Percentiles rank a stretch among this genome's conserved stretches.
phyloP scores from a whole-genome alignment of 2,113 vertebrate genomes.

The Callocephalon fimbriatum region DNA sequence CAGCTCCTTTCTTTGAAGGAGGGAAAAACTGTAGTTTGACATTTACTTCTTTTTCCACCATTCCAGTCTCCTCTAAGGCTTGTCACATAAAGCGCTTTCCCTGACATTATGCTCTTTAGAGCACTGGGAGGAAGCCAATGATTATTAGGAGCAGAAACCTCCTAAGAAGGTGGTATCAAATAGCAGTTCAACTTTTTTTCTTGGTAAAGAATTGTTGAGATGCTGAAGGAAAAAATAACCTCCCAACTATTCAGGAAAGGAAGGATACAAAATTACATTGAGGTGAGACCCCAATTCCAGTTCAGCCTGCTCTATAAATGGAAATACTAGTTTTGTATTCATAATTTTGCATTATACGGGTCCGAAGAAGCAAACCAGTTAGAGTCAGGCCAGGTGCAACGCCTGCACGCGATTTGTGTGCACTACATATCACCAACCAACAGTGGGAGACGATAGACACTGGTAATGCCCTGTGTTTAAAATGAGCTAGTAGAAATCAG shows the following conservation, averaged over 20 bases:
- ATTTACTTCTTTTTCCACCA: not conserved
- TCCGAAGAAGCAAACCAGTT: not conserved
- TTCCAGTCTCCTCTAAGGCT: not conserved
- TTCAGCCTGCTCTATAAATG: not conserved
- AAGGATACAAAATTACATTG: not conserved
- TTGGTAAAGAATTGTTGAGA: not conserved
- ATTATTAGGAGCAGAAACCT: not conserved
- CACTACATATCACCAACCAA: not conserved
- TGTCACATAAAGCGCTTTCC: not conserved
- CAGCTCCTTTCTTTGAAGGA: not conserved
- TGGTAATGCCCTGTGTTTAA: not conserved
- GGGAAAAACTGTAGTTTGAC: not conserved
- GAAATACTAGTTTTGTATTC: not conserved
- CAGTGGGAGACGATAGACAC: rapidly evolving
- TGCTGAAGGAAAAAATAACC: not conserved
- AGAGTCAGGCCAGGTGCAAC: not conserved
- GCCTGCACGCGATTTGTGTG: not conserved
- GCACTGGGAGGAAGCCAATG: not conserved
- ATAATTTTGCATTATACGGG: not conserved
- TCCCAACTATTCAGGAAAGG: not conserved
- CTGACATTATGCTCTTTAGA: not conserved
- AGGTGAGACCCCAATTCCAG: not conserved
- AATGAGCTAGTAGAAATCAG: not conserved
- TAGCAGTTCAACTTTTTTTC: not conserved
- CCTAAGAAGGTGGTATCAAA: not conserved